Evolutionary conservation across 1,140 invertebrate genomes (phyloP).

Genomic region (Atta texana): DNA sequence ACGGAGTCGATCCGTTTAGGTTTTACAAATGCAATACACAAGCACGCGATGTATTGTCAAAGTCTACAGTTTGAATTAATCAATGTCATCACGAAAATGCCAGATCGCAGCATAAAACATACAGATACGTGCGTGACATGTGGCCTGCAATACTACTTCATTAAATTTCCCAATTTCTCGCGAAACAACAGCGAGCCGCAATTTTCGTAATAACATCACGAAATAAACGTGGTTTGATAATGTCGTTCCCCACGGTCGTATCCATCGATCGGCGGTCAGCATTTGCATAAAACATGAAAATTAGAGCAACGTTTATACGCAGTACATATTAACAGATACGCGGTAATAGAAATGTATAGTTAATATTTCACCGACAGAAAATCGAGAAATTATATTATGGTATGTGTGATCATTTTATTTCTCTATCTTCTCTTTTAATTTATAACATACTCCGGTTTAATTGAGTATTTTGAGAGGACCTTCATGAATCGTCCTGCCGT

Average conservation of each 20-base stretch:
- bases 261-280: constrained; percentile 27
- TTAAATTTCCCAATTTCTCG: constrained; percentile 13
- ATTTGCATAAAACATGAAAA: background rate
- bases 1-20: background rate
- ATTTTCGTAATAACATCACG: constrained; percentile 23
- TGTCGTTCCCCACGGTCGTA: background rate
- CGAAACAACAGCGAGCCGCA: background rate
- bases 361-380: constrained; percentile 1
- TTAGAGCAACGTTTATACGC: constrained; percentile 11
- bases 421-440: background rate
- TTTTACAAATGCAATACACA: background rate
- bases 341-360: background rate
- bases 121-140: background rate
- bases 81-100: constrained; percentile 28
- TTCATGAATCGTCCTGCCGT: background rate
- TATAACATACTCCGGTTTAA: background rate
- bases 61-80: constrained; percentile 36
- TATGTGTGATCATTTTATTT: background rate
- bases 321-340: background rate
- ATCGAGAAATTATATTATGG: background rate
- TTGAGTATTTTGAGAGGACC: background rate
- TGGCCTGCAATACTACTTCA: background rate
- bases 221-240: constrained; percentile 35
- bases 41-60: constrained; percentile 23
- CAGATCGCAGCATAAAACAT: background rate